Evolutionary conservation across 2,797 vertebrate genomes (phyloP), one percentile per base, ranked within the genome.

Genomic region (Cyprinodon diabolis): DNA sequence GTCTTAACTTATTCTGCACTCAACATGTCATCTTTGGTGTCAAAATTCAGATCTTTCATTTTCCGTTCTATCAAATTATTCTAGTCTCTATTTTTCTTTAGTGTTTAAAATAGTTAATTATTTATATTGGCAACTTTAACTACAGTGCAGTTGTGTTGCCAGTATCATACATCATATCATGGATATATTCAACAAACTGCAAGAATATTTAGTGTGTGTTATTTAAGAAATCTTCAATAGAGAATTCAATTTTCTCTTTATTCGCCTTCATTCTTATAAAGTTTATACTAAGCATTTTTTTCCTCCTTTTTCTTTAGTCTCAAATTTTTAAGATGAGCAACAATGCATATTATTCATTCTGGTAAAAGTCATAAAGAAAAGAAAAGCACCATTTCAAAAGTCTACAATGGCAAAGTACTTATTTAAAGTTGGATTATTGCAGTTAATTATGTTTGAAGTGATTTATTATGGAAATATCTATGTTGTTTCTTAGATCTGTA

Each of bases 401-500:
- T 75, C 69, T 86, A 75, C 71, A 79, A 79, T 72, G 74, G 76
- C 84, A 77, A 87, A 93, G 90, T 89, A 91, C 89, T 90, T 91
- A 87, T 77, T 89, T 88, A 86, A 79, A 76, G 79, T 86, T 76
- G 63, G 71, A 81, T 87, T 88, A 90, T 88, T 92, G 91, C 86
- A 90, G 79, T 89, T 82, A 87, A 80, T 85, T 75, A 83, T 77
- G 72, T 67, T 84, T 76, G 58, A 89, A 90, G 30, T 30, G 30
- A 30, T 30, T 30, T 30, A 30, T 30, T 30, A 30, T 30, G 30
- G 30, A 30, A 30, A 30, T n/a, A n/a, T n/a, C 45, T 57, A 40
- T 79, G 71, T 57, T 81, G 78, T 84, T 77, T 72, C 74, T 69
- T 47, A 74, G 67, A 76, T 55, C 75, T 47, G 77, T 73, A 78